These are phyloP conservation scores for Pocillopora damicornis DNA, from an alignment of 64 coral and sea anemone species.

Conservation along the genomic window DNA sequence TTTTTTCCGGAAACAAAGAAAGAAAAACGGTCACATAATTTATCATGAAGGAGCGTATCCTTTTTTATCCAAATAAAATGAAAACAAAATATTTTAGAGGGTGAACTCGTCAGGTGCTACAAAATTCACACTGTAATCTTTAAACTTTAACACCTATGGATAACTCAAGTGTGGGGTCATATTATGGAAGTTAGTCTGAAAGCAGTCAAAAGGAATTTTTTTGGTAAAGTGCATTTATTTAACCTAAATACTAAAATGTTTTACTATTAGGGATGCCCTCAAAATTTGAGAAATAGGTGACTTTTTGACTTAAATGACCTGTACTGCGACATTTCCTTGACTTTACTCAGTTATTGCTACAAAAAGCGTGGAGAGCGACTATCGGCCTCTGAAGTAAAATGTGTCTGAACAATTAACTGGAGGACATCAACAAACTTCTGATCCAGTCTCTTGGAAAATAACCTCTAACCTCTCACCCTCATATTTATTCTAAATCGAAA, in stretches of 20 bases:
- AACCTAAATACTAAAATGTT: no score
- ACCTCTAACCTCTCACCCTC: neutral
- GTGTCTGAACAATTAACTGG: slow-evolving; percentile 77
- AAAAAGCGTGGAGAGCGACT: slow-evolving; percentile 95
- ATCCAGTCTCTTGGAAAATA: slow-evolving; percentile 78
- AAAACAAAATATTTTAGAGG: neutral
- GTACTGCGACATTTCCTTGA: slow-evolving; percentile 16
- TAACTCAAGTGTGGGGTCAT: no score
- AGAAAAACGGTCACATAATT: neutral
- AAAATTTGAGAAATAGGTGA: no score
- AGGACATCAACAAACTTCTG: slow-evolving; percentile 91
- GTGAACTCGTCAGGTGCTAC: no score
- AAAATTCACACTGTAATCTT: no score
- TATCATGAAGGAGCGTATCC: no score
- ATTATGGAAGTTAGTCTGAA: no score
- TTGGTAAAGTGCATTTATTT: no score
- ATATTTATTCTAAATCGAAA: neutral
- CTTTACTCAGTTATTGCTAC: slow-evolving; percentile 73
- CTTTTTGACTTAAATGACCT: no score
- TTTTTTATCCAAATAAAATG: neutral
- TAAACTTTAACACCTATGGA: no score
- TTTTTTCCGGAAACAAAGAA: neutral
- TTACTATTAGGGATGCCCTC: no score
- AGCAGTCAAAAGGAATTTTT: no score
- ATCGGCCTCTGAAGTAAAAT: slow-evolving; percentile 76